Percentiles rank a stretch among this genome's conserved stretches.
phyloP scores from a whole-genome alignment of 1,140 invertebrate species.

The Arion vulgaris region DNA sequence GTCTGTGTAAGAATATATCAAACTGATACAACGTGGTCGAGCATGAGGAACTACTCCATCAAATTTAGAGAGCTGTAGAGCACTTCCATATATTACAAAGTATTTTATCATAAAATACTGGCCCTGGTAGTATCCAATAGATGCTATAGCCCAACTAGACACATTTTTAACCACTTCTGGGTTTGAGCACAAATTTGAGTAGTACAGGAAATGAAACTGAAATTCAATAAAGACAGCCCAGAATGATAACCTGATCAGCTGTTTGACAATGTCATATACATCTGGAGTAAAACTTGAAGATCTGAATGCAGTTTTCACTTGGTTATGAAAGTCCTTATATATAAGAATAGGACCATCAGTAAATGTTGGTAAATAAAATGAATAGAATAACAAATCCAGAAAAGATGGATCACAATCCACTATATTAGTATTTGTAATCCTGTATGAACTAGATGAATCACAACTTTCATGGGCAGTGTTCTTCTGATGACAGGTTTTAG shows the following conservation, averaged over 20 bases:
- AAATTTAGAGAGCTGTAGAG: no score
- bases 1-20: no score
- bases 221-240: slow-evolving; percentile 84
- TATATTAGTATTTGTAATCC: slow-evolving; percentile 47
- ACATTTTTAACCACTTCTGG: slow-evolving; percentile 66
- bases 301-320: slow-evolving; percentile 66
- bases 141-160: slow-evolving; percentile 84
- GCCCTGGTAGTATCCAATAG: no score
- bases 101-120: no score
- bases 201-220: slow-evolving; percentile 84
- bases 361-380: slow-evolving; percentile 85
- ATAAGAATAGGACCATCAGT: slow-evolving; percentile 85
- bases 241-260: slow-evolving; percentile 73
- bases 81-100: no score
- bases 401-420: slow-evolving; percentile 52
- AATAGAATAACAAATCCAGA: slow-evolving; percentile 79
- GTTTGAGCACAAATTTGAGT: slow-evolving; percentile 78
- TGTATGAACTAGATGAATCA: slow-evolving; percentile 29
- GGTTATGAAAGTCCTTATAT: slow-evolving; percentile 79
- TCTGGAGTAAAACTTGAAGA: neutral
- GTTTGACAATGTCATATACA: slow-evolving; percentile 17
- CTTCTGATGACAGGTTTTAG: neutral
- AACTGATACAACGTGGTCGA: no score
- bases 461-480: neutral
- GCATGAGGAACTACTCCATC: no score